phyloP scores from a whole-genome alignment of 2,797 vertebrate genomes.

The Eremophila alpestris region DNA sequence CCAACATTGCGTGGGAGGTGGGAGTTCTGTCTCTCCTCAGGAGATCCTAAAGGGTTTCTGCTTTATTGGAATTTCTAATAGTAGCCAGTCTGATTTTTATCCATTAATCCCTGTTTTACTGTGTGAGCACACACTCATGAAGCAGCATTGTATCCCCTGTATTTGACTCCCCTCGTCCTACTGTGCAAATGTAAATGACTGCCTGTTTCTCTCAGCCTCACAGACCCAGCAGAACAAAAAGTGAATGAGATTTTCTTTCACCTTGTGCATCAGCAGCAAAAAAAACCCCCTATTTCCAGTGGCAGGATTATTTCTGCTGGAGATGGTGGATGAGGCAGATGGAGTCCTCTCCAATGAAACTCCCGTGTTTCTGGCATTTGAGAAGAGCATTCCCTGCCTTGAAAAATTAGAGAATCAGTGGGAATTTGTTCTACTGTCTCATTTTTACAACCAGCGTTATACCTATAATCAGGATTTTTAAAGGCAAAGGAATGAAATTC shows the following conservation, averaged over 20 bases:
- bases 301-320: background rate
- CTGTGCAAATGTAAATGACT: background rate
- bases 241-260: background rate
- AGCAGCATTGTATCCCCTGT: background rate
- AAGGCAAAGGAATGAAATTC: background rate
- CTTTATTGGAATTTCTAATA: background rate
- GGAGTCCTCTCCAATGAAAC: background rate
- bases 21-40: background rate
- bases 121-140: background rate
- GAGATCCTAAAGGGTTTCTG: background rate
- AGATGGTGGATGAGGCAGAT: background rate
- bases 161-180: background rate
- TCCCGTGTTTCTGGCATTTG: background rate
- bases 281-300: background rate
- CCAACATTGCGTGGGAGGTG: background rate
- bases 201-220: background rate
- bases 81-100: background rate
- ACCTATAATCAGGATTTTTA: constrained; percentile 47
- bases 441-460: constrained; percentile 38
- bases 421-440: background rate
- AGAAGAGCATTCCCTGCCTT: constrained; percentile 20
- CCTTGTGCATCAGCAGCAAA: background rate
- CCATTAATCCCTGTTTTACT: background rate
- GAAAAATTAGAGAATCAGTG: constrained; percentile 24
- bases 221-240: background rate